phyloP scores from a whole-genome alignment of 2,113 vertebrate species.

The Choloepus hoffmanni region DNA sequence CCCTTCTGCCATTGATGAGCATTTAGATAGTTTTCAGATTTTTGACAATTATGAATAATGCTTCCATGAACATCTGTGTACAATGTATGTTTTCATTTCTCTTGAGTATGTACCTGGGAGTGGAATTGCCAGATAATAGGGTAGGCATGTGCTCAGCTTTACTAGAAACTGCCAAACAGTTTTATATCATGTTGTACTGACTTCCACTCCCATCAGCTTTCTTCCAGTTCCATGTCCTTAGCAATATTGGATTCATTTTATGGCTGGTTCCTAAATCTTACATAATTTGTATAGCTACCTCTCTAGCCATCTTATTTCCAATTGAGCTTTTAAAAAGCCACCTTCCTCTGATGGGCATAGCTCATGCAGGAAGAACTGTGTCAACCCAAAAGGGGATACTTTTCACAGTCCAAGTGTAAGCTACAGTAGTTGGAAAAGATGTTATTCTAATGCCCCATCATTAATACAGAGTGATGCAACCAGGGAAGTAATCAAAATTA shows the following conservation, averaged over 20 bases:
- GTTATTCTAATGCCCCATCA: conserved; percentile 8
- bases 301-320: not conserved
- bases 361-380: not conserved
- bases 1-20: not conserved
- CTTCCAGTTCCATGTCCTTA: not conserved
- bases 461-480: not conserved
- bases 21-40: conserved; percentile 43
- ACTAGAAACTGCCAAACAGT: not conserved
- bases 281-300: conserved; percentile 43
- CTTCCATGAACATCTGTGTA: not conserved
- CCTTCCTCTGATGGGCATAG: not conserved
- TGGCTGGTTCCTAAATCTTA: conserved; percentile 40
- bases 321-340: conserved; percentile 42
- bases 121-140: conserved; percentile 8
- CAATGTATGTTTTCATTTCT: conserved; percentile 25
- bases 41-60: conserved; percentile 22
- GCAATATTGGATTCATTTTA: conserved; percentile 32
- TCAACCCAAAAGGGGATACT: not conserved
- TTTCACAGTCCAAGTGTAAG: accelerated
- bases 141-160: conserved; percentile 7
- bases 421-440: conserved; percentile 25
- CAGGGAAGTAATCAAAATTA: not conserved
- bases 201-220: not conserved
- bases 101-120: not conserved
- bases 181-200: conserved; percentile 6